Base-by-base conservation (phyloP, 2,797 vertebrate genomes). In the Tapirus indicus region DNA sequence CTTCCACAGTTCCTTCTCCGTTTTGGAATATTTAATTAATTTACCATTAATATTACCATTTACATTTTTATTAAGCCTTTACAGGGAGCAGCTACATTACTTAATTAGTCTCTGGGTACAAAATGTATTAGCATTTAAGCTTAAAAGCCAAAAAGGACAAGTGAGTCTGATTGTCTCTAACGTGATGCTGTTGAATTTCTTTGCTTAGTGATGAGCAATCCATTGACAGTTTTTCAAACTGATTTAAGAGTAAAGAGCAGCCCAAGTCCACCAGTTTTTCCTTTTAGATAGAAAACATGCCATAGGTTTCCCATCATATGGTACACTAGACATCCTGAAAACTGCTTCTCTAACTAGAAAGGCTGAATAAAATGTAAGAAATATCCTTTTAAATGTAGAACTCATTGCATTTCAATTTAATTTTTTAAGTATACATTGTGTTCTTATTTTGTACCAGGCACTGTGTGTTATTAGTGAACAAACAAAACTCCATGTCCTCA, bases 11-110 rank as follows among this genome's bases (percentile, higher is more conserved):
- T 49, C 41, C 62, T 86, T 92, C 62, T 91, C 32, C 38, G 2
- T 54, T 85, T 92, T 62, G 41, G 32, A 96, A 58, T 58, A 21
- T 82, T 95, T 93, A 74, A 60, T 91, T 97, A 94, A 85, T 86
- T 93, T 35, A 0, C 38, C 86, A 69, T 74, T 93, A 85, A 87
- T 82, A 93, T 74, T 89, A 56, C 7, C 87, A 68, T 92, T 86
- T 97, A 54, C 20, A 66, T 85, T 93, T 89, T 83, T 74, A 92
- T 95, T 85, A 88, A 79, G 35, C 56, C 64, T 95, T 74, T 77
- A 9, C 16, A 68, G 52, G 78, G 18, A 93, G 27, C 35, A 91
- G 44, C 58, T 69, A 49, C 29, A 56, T 79, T 94, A 94, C 41
- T 54, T 94, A 62, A 77, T 90, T 90, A 66, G 84, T 68, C 21